A percentile compares a stretch with the other conserved stretches of the same genome.
phyloP scores from a whole-genome alignment of 2,888 invertebrate genomes.

The Carcina quercana region DNA sequence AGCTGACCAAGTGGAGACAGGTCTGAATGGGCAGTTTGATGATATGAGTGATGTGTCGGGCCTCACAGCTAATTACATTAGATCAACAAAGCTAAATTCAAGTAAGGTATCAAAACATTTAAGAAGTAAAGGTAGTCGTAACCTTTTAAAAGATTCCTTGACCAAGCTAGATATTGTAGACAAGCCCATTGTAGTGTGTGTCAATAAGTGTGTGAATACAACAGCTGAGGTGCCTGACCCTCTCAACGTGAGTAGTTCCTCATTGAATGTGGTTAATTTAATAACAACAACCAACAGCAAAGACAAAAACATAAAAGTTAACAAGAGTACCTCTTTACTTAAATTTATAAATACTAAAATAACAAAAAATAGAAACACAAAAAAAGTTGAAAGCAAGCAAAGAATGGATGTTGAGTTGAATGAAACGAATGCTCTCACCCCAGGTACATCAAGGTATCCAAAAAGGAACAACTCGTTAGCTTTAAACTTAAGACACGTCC shows the following conservation, averaged over 20 bases:
- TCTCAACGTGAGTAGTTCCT: slow-evolving; percentile 50
- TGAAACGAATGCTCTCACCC: slow-evolving; percentile 49
- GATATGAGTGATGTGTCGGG: slow-evolving; percentile 66
- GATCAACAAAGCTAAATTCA: slow-evolving; percentile 57
- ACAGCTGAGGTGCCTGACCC: slow-evolving; percentile 23
- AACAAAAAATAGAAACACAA: slow-evolving; percentile 21
- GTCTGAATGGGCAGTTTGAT: slow-evolving; percentile 50
- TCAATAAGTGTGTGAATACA: slow-evolving; percentile 48
- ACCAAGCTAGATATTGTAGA: slow-evolving; percentile 26
- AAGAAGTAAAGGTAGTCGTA: slow-evolving; percentile 40
- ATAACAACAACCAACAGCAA: slow-evolving; percentile 36
- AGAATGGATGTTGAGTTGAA: slow-evolving; percentile 25
- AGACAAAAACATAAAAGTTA: slow-evolving; percentile 30
- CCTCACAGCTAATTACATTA: slow-evolving; percentile 64
- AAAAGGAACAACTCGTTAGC: slow-evolving; percentile 39
- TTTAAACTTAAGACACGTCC: slow-evolving; percentile 15
- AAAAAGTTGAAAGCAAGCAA: slow-evolving; percentile 11
- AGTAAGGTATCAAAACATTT: slow-evolving; percentile 44
- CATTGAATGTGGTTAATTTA: slow-evolving; percentile 51
- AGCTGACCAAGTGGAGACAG: slow-evolving; percentile 19
- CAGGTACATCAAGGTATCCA: slow-evolving; percentile 47
- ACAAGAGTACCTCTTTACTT: slow-evolving; percentile 44
- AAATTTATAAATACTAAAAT: slow-evolving; percentile 44
- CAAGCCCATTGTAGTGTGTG: slow-evolving; percentile 37
- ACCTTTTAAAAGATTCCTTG: slow-evolving; percentile 39